A percentile compares a stretch with the other conserved stretches of the same genome.
phyloP scores from a whole-genome alignment of 2,113 vertebrate species.

The Camelus dromedarius region DNA sequence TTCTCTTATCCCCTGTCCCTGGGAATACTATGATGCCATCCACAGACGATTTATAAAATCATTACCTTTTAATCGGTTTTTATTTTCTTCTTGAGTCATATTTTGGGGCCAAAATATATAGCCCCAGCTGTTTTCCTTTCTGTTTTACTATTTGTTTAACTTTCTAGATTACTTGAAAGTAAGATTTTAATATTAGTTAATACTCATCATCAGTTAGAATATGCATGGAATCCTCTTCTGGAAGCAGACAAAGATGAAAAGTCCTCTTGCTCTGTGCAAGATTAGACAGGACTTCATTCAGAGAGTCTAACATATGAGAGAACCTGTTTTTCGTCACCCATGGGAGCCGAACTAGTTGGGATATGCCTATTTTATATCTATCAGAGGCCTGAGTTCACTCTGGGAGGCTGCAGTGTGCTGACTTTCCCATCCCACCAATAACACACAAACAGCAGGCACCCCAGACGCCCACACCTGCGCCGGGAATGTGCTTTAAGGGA shows the following conservation, averaged over 20 bases:
- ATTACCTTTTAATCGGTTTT: neutral
- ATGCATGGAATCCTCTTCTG: neutral
- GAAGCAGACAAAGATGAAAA: neutral
- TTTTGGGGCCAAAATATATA: neutral
- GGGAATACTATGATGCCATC: neutral
- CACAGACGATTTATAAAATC: neutral
- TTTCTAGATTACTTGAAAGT: neutral
- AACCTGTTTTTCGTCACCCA: neutral
- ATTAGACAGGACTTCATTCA: neutral
- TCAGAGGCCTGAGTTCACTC: neutral
- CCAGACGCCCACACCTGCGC: rapidly evolving
- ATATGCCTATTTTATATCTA: neutral
- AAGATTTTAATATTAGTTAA: conserved; percentile 21
- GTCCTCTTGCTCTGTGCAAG: neutral
- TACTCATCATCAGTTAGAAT: neutral
- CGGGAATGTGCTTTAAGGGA: neutral
- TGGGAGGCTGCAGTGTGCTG: neutral
- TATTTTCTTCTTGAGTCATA: conserved; percentile 17
- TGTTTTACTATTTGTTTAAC: conserved; percentile 26
- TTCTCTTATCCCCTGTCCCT: neutral
- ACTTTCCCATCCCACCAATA: neutral
- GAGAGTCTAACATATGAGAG: neutral
- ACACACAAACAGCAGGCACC: neutral
- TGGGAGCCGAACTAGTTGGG: neutral
- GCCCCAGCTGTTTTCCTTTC: neutral